Base-by-base conservation (phyloP, 2,113 vertebrate species). In the Phyllostomus discolor region DNA sequence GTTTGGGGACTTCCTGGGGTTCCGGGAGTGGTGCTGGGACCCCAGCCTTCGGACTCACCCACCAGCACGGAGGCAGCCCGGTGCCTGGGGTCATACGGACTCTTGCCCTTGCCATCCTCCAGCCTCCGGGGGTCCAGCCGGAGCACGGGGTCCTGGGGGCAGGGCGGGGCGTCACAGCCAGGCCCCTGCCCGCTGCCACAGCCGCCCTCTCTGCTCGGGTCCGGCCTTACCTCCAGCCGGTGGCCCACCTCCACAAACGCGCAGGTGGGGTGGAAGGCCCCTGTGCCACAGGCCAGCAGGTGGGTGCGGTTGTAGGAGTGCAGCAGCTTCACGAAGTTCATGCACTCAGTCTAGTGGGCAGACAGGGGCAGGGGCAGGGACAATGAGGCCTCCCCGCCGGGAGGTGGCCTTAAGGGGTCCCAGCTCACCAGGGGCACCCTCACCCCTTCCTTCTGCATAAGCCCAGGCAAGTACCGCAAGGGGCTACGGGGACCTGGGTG, bases 41-140 rank as follows among this genome's bases (percentile, higher is more conserved):
- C 41, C 31, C n/a, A 57, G 50, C 10, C 62, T 82, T 31, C 41
- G 54, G 87, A 96, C 98, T 99, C 96, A 99, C 99, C 99, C 31
- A 99, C 98, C 1, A 99, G 99, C 66, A 99, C 98, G 0, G 99
- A 99, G 46, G 99, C 99, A 0, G 99, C 99, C 0, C 97, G 96
- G 4, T 99, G 99, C 19, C 95, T 98, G 38, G 99, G 99, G 94
- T 99, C 99, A 0, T 99, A 99, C 0, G 99, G 99, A 94, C 99
- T 99, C 98, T 99, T 99, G 33, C 99, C 99, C 96, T 99, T 99
- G 92, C 99, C 99, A 0, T 99, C 99, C 95, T 99, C 99, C 0
- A 98, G 90, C 41, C 76, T 98, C 2, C 67, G 97, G 0, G 96
- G 98, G 93, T 99, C 99, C 17, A 99, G 97, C 88, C 98, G 98